Base-by-base conservation (phyloP, 2,888 invertebrate species). In the Lepidochitona cinerea region DNA sequence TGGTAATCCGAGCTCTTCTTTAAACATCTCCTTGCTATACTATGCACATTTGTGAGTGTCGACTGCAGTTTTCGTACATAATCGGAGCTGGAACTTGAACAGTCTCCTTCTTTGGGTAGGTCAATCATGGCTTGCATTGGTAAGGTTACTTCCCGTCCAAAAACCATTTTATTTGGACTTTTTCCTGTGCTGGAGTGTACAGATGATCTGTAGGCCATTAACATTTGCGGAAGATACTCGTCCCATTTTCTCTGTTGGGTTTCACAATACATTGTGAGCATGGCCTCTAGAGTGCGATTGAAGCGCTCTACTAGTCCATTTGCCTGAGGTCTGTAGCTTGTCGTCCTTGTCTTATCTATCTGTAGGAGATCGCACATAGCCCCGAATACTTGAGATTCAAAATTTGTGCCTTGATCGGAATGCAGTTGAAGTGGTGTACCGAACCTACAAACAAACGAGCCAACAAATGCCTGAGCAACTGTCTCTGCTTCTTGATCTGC, bases 131-230 rank as follows among this genome's bases (percentile, higher is more conserved):
- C 49, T 49, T 49, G 49, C 18, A 49, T 18, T 7, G 7, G 4
- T 23, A 49, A n/a, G 41, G 18, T 9, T 12, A 41, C 41, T 41
- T 41, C 41, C 18, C 41, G 9, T 41, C 41, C 41, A 18, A 41
- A 18, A 9, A 41, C 41, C 41, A 41, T 41, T 23, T n/a, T 49
- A 23, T 49, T 49, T 49, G 7, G 49, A 23, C n/a, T n/a, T 4
- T 49, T 49, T 41, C 73, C 68, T n/a, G 75, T 73, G n/a, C 37
- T 71, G 7, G 54, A 29, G 37, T 79, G 76, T 1, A 54, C 49
- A 4, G 73, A 74, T 1, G 78, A 72, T 53, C 75, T 37, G 49
- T 80, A 80, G 14, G 76, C 76, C 75, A 80, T 78, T 71, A 76
- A 68, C 1, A 78, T 67, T 18, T 78, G 74, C 2, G 71, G 78